Evolutionary conservation across 2,888 invertebrate genomes (phyloP).

Genomic region (Cenopis cana): DNA sequence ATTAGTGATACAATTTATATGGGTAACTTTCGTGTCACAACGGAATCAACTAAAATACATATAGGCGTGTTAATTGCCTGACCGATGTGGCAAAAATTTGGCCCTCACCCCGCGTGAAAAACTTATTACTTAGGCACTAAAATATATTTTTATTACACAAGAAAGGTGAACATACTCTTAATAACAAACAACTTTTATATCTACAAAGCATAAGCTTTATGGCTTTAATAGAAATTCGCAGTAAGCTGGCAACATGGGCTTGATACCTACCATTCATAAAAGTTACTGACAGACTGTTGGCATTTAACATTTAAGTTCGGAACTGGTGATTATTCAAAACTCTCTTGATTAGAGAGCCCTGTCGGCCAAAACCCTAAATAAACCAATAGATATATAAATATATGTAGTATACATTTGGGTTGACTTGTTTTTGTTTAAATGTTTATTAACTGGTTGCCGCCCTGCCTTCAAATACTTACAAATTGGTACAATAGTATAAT

Average conservation of each 20-base stretch:
- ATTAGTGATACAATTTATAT: too few species aligned
- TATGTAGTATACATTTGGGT: background rate
- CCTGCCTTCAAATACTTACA: background rate
- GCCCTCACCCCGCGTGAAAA: too few species aligned
- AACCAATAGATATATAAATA: conserved; percentile 24
- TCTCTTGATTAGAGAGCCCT: conserved; percentile 40
- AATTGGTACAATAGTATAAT: too few species aligned
- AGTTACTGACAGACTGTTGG: conserved; percentile 37
- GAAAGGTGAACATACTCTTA: background rate
- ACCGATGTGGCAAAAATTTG: too few species aligned
- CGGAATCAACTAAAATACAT: too few species aligned
- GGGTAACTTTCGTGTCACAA: too few species aligned
- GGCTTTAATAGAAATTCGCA: conserved; percentile 1
- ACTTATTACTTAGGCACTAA: too few species aligned
- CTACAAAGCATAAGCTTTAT: background rate
- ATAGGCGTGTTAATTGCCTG: too few species aligned
- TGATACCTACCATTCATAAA: conserved; percentile 16
- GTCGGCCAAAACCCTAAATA: conserved; percentile 29
- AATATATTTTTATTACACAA: background rate
- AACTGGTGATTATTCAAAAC: conserved; percentile 43
- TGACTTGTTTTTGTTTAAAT: conserved; percentile 28
- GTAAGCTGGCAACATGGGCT: conserved; percentile 13
- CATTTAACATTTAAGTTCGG: conserved; percentile 43
- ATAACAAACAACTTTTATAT: background rate
- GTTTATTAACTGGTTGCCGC: conserved; percentile 15